Evolutionary conservation across 1,140 invertebrate genomes (phyloP), one percentile per base, ranked within the genome.

Genomic region (Streblospio benedicti): DNA sequence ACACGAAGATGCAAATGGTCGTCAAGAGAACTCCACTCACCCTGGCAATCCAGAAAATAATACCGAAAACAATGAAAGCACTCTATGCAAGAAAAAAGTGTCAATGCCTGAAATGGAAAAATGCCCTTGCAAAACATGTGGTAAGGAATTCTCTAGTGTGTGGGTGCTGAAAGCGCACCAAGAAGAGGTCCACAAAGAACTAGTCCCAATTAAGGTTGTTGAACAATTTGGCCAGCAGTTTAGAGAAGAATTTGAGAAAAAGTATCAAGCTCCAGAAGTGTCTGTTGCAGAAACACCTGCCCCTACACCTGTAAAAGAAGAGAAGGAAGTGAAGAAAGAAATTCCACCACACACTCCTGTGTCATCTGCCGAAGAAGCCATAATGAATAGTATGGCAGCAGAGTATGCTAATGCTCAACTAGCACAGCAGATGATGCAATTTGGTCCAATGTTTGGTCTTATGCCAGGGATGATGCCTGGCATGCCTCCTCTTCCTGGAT

Each of bases 161-260:
- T 95, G 92, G 87, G 91, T 95, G 60, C 80, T 96, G 71, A 95
- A 95, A 78, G 88, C 91, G 65, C 92, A 97, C 77, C 90, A 89
- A 79, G 92, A 96, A 82, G 91, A 95, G 82, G 86, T 93, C 61
- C 93, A 96, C 79, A 87, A 89, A 71, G 87, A 91, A 74, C 81
- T 92, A 74, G 89, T 96, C 56, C 91, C 91, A 14, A 80, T 89
- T 25, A 87, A 92, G 69, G 87, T 90, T 70, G 81, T 95, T 45
- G 91, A 94, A 79, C 87, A 90, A 74, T 93, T 93, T 79, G 90
- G 90, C 31, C 87, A 93, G 77, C 87, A 90, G 68, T 90, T 78
- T 43, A 71, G 67, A 52, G 66, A 67, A 43, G 71, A 75, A 32
- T 71, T 70, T 59, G 71, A 77, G 54, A 71, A 74, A 47, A 74